Conservation (phyloP, 2,888 invertebrate genomes). For the Andricus quercusramuli region DNA sequence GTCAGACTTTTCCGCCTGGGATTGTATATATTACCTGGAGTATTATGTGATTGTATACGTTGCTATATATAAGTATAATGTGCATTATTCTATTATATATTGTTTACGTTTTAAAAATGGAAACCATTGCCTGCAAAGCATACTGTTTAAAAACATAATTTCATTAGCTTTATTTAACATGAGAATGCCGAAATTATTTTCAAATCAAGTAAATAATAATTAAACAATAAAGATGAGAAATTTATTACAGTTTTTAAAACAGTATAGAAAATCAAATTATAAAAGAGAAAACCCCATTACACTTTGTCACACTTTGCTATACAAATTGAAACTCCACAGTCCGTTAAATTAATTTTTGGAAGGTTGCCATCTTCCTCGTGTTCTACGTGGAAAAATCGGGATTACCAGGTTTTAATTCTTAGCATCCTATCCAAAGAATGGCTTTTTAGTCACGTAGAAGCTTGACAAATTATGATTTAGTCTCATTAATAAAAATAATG, state of each 20-base stretch:
- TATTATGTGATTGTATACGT: background rate
- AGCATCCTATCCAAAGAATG: background rate
- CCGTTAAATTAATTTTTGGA: constrained; percentile 22
- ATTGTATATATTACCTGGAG: background rate
- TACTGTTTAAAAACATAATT: no score
- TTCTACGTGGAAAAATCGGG: background rate
- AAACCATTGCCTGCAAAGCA: background rate
- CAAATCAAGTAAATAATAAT: background rate
- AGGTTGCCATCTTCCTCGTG: constrained; percentile 6
- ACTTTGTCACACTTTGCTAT: constrained; percentile 1
- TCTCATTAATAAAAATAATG: no score
- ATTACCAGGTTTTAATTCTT: background rate
- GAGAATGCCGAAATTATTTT: no score
- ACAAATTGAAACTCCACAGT: constrained; percentile 23
- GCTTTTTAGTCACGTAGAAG: background rate
- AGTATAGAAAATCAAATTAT: background rate
- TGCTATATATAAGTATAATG: background rate
- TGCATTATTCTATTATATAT: background rate
- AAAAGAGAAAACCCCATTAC: background rate
- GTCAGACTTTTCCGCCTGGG: no score
- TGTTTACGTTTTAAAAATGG: background rate
- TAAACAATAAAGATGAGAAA: background rate
- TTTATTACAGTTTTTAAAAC: no score
- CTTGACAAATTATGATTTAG: no score
- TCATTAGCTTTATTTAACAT: no score